Percentiles rank a stretch among this genome's conserved stretches.
phyloP scores from a whole-genome alignment of 1,140 invertebrate species.

The Diploscapter pachys region DNA sequence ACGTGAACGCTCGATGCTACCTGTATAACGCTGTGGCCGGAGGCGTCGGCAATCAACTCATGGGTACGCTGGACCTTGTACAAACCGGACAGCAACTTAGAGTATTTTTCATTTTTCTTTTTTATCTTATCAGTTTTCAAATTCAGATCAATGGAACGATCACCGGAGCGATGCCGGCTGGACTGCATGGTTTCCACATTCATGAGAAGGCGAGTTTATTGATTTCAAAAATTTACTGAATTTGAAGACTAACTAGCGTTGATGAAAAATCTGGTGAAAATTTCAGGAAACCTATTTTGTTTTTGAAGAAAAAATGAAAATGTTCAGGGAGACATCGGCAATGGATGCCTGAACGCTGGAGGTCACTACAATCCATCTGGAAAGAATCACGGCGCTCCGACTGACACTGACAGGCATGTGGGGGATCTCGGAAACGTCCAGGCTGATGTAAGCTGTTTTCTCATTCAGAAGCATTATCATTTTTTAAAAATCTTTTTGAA shows the following conservation, averaged over 20 bases:
- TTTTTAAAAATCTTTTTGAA: too few relatives aligned
- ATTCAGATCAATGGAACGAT: constrained; percentile 37
- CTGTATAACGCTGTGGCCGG: not conserved
- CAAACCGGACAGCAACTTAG: not conserved
- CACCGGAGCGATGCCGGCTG: constrained; percentile 11
- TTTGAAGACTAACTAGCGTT: not conserved
- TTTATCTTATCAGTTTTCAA: not conserved
- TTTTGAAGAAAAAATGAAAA: not conserved
- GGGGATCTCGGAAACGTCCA: constrained; percentile 47
- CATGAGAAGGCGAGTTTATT: constrained; percentile 25
- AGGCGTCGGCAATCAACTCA: not conserved
- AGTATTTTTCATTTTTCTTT: not conserved
- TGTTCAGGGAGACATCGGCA: constrained; percentile 39
- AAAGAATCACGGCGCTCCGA: constrained; percentile 44
- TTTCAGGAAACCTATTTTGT: not conserved
- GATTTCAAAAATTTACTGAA: not conserved
- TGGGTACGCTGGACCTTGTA: not conserved
- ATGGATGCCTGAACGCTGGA: constrained; percentile 69
- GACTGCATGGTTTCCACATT: constrained; percentile 35
- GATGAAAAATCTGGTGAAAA: not conserved
- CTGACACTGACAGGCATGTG: constrained; percentile 42
- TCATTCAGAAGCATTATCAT: too few relatives aligned
- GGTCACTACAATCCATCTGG: constrained; percentile 73
- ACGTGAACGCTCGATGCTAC: not conserved
- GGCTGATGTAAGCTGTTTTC: constrained; percentile 8